These are phyloP conservation scores for Sitobion miscanthi DNA, from an alignment of 1,140 invertebrate genomes.

Conservation along the genomic window DNA sequence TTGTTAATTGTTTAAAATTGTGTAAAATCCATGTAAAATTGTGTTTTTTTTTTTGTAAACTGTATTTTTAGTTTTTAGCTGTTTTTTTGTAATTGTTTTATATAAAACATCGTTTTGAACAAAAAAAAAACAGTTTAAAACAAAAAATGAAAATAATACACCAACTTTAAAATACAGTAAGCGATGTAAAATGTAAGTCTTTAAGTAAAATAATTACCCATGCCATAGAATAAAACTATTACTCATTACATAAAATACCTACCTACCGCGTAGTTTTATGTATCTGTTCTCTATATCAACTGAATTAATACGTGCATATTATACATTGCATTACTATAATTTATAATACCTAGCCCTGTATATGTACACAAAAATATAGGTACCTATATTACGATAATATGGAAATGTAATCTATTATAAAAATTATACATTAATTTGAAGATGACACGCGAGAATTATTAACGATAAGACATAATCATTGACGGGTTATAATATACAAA, in stretches of 20 bases:
- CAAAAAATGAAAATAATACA: no score
- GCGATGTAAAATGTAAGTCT: neutral
- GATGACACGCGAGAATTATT: neutral
- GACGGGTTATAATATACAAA: neutral
- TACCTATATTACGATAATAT: neutral
- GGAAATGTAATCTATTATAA: slow-evolving; percentile 1
- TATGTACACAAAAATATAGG: neutral
- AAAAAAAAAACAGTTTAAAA: no score
- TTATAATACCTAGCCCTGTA: neutral
- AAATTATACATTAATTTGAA: neutral
- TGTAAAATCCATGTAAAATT: no score
- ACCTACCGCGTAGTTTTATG: neutral
- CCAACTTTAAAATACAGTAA: neutral
- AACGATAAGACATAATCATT: neutral
- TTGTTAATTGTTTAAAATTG: no score
- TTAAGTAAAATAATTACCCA: neutral
- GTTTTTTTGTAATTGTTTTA: no score
- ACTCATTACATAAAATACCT: neutral
- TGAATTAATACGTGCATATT: neutral
- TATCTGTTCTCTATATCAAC: neutral
- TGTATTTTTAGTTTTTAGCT: no score
- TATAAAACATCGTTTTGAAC: no score
- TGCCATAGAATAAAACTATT: neutral
- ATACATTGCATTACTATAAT: neutral
- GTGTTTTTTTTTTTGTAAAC: no score